phyloP scores from a whole-genome alignment of 2,113 vertebrate species.

The Zapornia atra region DNA sequence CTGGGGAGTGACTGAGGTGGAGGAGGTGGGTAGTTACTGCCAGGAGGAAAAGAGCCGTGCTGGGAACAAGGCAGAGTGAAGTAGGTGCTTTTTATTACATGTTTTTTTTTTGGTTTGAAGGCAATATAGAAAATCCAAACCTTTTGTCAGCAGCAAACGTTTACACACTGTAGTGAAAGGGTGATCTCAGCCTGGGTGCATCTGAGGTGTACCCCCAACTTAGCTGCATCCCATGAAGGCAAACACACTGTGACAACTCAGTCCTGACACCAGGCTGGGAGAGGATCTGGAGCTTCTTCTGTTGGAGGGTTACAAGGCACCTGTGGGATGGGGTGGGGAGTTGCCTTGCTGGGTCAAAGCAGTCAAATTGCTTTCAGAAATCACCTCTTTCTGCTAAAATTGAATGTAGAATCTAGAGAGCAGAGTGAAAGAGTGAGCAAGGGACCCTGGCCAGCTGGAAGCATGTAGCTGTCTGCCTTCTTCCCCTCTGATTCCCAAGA shows the following conservation, averaged over 20 bases:
- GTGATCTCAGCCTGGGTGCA: neutral
- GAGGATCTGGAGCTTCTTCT: neutral
- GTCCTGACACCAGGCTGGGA: neutral
- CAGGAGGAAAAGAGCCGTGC: neutral
- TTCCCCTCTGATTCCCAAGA: neutral
- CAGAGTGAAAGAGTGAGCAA: fast-evolving
- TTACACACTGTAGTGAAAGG: neutral
- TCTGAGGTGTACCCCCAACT: neutral
- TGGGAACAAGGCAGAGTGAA: neutral
- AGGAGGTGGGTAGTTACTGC: neutral
- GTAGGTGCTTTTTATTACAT: neutral
- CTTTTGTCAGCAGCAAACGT: neutral
- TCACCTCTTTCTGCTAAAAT: neutral
- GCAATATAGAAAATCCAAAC: constrained; percentile 8
- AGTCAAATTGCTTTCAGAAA: neutral
- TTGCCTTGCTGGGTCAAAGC: neutral
- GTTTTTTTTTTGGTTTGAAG: neutral
- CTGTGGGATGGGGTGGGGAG: too few relatives aligned
- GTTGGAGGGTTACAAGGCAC: neutral
- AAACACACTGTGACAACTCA: neutral
- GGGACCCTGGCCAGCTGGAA: neutral
- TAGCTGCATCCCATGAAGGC: neutral
- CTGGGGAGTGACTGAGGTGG: neutral
- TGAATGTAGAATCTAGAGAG: fast-evolving
- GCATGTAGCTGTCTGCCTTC: neutral